These are phyloP conservation scores for Cantharis flavilabris DNA, from an alignment of 2,888 invertebrate species.

Conservation along the genomic window DNA sequence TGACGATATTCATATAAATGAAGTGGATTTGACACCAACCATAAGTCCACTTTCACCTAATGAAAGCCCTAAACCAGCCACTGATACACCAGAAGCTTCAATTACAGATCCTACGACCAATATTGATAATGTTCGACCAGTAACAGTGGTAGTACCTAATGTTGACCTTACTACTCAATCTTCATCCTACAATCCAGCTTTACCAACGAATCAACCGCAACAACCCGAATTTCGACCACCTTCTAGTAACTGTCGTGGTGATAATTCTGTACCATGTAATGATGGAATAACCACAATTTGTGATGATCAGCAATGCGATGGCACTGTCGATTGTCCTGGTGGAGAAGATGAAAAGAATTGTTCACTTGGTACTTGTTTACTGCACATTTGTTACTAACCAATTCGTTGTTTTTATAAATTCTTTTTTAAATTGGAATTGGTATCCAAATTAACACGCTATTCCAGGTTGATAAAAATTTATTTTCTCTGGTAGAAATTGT, in stretches of 20 bases:
- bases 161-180: neutral
- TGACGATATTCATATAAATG: neutral
- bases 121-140: neutral
- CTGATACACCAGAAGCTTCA: neutral
- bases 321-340: constrained; percentile 65
- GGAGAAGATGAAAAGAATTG: constrained; percentile 72
- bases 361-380: constrained; percentile 34
- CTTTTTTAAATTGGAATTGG: neutral
- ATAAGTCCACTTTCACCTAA: neutral
- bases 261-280: constrained; percentile 59
- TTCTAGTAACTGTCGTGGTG: constrained; percentile 56
- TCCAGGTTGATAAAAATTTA: neutral
- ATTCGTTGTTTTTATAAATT: neutral
- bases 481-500: neutral
- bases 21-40: neutral
- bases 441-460: neutral
- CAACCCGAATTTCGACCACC: constrained; percentile 5
- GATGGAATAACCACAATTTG: constrained; percentile 62
- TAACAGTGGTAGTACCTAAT: neutral
- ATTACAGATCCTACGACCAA: neutral
- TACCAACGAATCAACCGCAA: neutral
- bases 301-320: constrained; percentile 66
- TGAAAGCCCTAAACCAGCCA: neutral
- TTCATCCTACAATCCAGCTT: neutral
- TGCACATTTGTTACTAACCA: constrained; percentile 20